phyloP scores from a whole-genome alignment of 2,888 invertebrate genomes.

The Celastrina argiolus region DNA sequence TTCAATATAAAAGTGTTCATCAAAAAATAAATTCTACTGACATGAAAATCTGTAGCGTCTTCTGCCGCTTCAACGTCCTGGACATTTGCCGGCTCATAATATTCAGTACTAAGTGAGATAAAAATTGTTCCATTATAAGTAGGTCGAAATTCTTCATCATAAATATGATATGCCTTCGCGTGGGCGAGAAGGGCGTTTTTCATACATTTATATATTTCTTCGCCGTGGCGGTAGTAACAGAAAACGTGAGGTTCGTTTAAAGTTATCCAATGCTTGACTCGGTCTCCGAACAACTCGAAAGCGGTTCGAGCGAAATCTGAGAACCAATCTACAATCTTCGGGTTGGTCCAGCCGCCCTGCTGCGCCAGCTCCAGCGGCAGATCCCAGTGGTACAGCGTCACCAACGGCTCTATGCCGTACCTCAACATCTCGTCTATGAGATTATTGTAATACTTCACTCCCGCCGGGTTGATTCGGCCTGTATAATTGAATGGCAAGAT shows the following conservation, averaged over 20 bases:
- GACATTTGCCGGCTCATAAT: slow-evolving; percentile 64
- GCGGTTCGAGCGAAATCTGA: slow-evolving; percentile 47
- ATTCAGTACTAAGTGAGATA: slow-evolving; percentile 74
- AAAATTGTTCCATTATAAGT: slow-evolving; percentile 53
- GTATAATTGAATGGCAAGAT: slow-evolving; percentile 72
- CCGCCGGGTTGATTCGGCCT: slow-evolving; percentile 63
- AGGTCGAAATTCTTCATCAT: slow-evolving; percentile 47
- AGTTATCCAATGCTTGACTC: slow-evolving; percentile 61
- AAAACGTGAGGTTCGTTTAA: slow-evolving; percentile 61
- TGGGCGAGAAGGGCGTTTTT: slow-evolving; percentile 74
- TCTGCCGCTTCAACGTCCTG: slow-evolving; percentile 60
- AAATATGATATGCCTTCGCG: slow-evolving; percentile 56
- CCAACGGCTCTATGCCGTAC: slow-evolving; percentile 74
- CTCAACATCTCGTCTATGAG: slow-evolving; percentile 74
- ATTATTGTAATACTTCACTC: slow-evolving; percentile 77
- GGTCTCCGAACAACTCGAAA: slow-evolving; percentile 49
- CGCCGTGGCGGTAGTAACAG: slow-evolving; percentile 26
- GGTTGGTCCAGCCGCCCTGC: slow-evolving; percentile 58
- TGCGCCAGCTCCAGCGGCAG: slow-evolving; percentile 49
- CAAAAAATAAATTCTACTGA: slow-evolving; percentile 34
- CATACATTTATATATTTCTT: slow-evolving; percentile 53
- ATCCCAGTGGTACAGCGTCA: slow-evolving; percentile 68
- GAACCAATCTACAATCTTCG: slow-evolving; percentile 48
- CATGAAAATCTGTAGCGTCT: slow-evolving; percentile 48
- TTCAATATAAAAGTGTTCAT: too few relatives aligned